A percentile compares a stretch with the other conserved stretches of the same genome.
Evolutionary conservation across 2,113 vertebrate genomes (phyloP).

Genomic region (Epinephelus cyanopodus): DNA sequence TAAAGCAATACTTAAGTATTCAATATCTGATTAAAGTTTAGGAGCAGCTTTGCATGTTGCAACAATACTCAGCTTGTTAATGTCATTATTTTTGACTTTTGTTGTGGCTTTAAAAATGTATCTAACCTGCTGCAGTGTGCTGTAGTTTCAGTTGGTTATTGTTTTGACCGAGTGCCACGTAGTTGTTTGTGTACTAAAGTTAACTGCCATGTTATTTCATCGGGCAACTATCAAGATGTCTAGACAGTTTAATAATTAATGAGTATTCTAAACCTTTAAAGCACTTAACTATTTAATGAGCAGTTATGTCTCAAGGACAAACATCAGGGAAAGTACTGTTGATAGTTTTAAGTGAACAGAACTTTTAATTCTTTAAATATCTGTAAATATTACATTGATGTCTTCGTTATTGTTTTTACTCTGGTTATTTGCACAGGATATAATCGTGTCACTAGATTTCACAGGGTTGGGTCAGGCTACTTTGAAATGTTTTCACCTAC

Average conservation of each 20-base stretch:
- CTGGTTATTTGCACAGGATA: not conserved
- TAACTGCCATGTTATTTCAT: constrained; percentile 72
- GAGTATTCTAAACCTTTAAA: constrained; percentile 74
- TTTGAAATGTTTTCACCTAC: no score
- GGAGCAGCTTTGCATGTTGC: not conserved
- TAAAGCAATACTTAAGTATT: not conserved
- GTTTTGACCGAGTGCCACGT: constrained; percentile 26
- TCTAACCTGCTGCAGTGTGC: not conserved
- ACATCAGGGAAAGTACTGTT: constrained; percentile 22
- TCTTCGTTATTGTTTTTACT: not conserved
- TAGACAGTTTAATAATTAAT: constrained; percentile 81
- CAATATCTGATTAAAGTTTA: not conserved
- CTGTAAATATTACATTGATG: not conserved
- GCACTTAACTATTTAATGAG: constrained; percentile 77
- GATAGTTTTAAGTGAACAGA: constrained; percentile 23
- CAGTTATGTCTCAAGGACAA: constrained; percentile 60
- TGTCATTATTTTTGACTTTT: not conserved
- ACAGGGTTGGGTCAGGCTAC: no score
- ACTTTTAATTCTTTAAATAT: not conserved
- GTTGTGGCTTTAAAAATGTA: constrained; percentile 19
- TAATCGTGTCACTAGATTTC: not conserved
- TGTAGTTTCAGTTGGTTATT: not conserved
- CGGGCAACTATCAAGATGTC: constrained; percentile 72
- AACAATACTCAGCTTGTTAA: not conserved
- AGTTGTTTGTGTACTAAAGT: constrained; percentile 55